Evolutionary conservation across 2,888 invertebrate species (phyloP), one percentile per base, ranked within the genome.

Genomic region (Drosophila merina): DNA sequence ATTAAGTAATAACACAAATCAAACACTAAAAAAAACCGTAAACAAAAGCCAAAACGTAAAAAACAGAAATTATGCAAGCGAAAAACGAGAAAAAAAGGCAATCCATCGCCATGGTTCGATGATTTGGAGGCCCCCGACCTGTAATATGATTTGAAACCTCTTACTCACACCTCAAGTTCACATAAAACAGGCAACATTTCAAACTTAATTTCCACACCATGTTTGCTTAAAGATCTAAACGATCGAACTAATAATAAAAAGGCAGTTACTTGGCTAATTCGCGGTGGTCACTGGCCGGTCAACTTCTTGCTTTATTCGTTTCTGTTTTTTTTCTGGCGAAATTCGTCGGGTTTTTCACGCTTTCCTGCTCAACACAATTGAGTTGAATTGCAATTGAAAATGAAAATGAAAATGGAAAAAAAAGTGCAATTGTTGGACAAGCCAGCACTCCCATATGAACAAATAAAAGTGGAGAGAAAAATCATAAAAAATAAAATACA

Each of bases 1-100:
- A 82, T 82, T 82, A 82, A 85, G 82, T 82, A 82, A 82, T 82
- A 82, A 85, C 73, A 77, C 82, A 82, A 82, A 82, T 82, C 82
- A 85, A 82, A 82, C 62, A 60, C 52, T 67, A 7, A 14, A 42
- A 30, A 33, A 9, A 47, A 38, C 10, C 26, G 48, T 28, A 49
- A 69, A 72, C 55, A 68, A 57, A 58, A 33, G 25, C 55, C 31
- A 48, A 47, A 47, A 64, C 9, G 28, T 49, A 38, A 67, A 51
- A 62, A 10, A 55, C 50, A 47, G 60, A 74, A 79, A 73, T 82
- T 79, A 82, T 82, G 82, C 82, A 82, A 82, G 76, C 60, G 74
- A 84, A 74, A 72, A 70, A 77, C 36, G 36, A 36, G 36, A 36
- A 36, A 33, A 33, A 36, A 5, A 36, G 36, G 36, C 36, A 62